Percentiles rank a stretch among this genome's conserved stretches.
Evolutionary conservation across 2,113 vertebrate genomes (phyloP).

Genomic region (Tretioscincus oriximinensis): DNA sequence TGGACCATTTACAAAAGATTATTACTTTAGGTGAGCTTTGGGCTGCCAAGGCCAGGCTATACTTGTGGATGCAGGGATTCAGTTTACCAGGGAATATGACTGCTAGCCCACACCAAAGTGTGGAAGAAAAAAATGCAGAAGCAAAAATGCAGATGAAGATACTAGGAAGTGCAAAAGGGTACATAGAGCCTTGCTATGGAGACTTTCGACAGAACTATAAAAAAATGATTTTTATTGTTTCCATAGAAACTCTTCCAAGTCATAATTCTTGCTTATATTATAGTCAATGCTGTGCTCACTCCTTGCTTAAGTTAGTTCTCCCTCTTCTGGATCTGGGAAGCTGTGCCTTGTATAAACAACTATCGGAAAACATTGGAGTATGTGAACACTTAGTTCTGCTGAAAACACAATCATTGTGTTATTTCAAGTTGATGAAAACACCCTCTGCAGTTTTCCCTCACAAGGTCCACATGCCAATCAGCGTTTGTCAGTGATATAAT

Average conservation of each 20-base stretch:
- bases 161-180: no score
- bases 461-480: constrained; percentile 80
- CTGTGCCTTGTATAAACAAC: constrained; percentile 77
- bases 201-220: constrained; percentile 10
- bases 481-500: constrained; percentile 78
- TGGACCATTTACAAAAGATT: no score
- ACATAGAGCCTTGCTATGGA: constrained; percentile 5
- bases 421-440: constrained; percentile 84
- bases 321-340: constrained; percentile 68
- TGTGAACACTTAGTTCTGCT: constrained; percentile 83
- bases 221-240: constrained; percentile 28
- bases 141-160: no score
- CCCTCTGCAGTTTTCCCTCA: constrained; percentile 73
- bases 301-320: not conserved
- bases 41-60: no score
- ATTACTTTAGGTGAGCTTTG: no score
- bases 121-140: no score
- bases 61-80: no score
- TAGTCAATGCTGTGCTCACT: constrained; percentile 55
- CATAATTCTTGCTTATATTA: constrained; percentile 47
- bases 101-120: no score
- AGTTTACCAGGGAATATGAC: no score
- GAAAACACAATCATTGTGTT: constrained; percentile 86
- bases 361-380: constrained; percentile 74
- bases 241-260: constrained; percentile 27